Conservation (phyloP, 2,113 vertebrate genomes). For the Asarcornis scutulata region DNA sequence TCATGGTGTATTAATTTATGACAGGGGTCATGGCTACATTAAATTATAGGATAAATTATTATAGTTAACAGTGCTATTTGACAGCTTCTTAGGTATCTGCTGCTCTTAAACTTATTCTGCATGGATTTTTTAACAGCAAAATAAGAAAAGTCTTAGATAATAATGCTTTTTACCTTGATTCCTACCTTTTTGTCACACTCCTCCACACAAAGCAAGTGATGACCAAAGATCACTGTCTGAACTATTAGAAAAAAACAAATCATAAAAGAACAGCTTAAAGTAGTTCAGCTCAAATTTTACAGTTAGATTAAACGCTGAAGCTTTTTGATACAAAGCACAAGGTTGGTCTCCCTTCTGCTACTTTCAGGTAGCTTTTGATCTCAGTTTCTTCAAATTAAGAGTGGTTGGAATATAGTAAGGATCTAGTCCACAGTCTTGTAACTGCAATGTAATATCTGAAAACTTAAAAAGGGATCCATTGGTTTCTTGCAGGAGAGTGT, state of each 20-base stretch:
- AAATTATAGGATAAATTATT: slow-evolving; percentile 88
- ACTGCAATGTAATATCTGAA: not conserved
- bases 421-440: not conserved
- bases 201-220: not conserved
- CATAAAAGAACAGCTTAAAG: not conserved
- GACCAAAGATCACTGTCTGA: not conserved
- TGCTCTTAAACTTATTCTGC: slow-evolving; percentile 56
- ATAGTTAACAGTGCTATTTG: slow-evolving; percentile 80
- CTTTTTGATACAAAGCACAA: not conserved
- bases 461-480: not conserved
- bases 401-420: not conserved
- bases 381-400: not conserved
- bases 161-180: not conserved
- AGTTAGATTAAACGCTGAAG: not conserved
- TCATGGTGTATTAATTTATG: slow-evolving; percentile 89
- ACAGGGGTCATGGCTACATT: slow-evolving; percentile 85
- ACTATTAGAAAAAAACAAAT: not conserved
- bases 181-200: not conserved
- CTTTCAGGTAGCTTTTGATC: not conserved
- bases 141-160: not conserved
- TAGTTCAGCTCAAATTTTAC: not conserved
- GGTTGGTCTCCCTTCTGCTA: not conserved
- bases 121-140: slow-evolving; percentile 15
- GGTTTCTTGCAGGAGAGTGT: not conserved
- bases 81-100: slow-evolving; percentile 78